These are phyloP conservation scores for Hippocampus comes DNA, from an alignment of 2,113 vertebrate species.

Conservation along the genomic window DNA sequence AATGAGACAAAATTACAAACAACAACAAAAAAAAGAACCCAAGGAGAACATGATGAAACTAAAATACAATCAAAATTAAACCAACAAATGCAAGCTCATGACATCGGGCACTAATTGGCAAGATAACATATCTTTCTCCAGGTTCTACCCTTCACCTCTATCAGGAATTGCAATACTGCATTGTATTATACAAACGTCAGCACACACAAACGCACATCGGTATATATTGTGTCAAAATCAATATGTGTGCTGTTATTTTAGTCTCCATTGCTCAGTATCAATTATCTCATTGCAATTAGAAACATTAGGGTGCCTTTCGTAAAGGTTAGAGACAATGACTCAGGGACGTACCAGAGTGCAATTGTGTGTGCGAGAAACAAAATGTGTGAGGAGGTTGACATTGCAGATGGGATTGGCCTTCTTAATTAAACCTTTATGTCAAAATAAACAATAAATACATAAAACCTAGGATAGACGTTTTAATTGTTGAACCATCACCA, in stretches of 20 bases:
- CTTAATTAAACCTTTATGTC: too few species aligned
- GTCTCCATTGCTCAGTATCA: slow-evolving; percentile 37
- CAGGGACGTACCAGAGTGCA: slow-evolving; percentile 4
- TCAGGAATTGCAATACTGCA: slow-evolving; percentile 32
- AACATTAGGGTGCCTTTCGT: slow-evolving; percentile 52
- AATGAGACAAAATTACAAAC: too few species aligned
- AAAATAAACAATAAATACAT: too few species aligned
- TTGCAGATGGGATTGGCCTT: too few species aligned
- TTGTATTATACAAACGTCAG: slow-evolving; percentile 12
- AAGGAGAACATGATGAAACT: too few species aligned
- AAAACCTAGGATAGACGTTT: too few species aligned
- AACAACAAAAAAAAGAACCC: too few species aligned
- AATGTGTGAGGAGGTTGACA: too few species aligned
- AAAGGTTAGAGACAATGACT: slow-evolving; percentile 43
- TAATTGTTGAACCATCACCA: too few species aligned
- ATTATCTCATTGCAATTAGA: slow-evolving; percentile 55
- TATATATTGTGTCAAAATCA: slow-evolving; percentile 42
- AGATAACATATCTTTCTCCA: slow-evolving; percentile 7
- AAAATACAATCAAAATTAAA: too few species aligned
- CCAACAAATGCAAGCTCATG: background rate
- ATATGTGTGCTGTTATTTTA: slow-evolving; percentile 62
- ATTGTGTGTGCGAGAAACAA: background rate
- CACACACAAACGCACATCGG: slow-evolving; percentile 28
- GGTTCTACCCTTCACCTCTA: slow-evolving; percentile 27
- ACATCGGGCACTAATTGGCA: background rate